These are phyloP conservation scores for Patella pellucida DNA, from an alignment of 2,888 invertebrate species.

Conservation along the genomic window DNA sequence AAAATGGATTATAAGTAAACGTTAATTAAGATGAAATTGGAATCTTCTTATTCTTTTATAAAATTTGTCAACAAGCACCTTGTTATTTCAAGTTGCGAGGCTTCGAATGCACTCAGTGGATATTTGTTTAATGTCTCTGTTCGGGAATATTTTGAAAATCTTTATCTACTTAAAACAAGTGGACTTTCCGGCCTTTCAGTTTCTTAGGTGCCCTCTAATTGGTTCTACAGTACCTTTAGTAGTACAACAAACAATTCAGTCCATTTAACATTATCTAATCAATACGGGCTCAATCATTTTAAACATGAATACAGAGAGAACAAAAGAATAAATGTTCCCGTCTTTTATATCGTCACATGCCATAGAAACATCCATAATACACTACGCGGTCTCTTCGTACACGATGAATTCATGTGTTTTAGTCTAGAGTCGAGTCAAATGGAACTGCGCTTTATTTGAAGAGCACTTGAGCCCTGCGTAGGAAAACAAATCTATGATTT, in stretches of 20 bases:
- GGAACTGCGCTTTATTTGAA: slow-evolving; percentile 12
- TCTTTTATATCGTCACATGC: background rate
- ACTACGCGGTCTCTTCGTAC: background rate
- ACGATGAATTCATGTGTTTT: background rate
- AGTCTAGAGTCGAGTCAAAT: background rate
- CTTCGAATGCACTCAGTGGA: background rate
- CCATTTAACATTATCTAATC: slow-evolving; percentile 4
- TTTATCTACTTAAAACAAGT: slow-evolving; percentile 1
- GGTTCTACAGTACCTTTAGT: background rate
- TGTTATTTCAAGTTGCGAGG: no score
- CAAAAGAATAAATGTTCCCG: background rate
- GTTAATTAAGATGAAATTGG: slow-evolving; percentile 6
- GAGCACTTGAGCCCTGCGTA: slow-evolving; percentile 8
- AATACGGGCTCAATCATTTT: slow-evolving; percentile 6
- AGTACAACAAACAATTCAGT: background rate
- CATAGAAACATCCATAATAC: background rate
- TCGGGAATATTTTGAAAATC: background rate
- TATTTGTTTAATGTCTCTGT: slow-evolving; percentile 2
- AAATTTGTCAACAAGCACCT: no score
- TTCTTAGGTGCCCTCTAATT: slow-evolving; percentile 1
- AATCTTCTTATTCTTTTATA: background rate
- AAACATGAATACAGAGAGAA: slow-evolving; percentile 4
- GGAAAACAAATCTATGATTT: slow-evolving; percentile 10
- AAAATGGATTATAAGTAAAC: slow-evolving; percentile 1
- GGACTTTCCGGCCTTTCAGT: slow-evolving; percentile 11